Conservation (phyloP, 2,888 invertebrate species). For the Scaptomyza cyrtandrae region DNA sequence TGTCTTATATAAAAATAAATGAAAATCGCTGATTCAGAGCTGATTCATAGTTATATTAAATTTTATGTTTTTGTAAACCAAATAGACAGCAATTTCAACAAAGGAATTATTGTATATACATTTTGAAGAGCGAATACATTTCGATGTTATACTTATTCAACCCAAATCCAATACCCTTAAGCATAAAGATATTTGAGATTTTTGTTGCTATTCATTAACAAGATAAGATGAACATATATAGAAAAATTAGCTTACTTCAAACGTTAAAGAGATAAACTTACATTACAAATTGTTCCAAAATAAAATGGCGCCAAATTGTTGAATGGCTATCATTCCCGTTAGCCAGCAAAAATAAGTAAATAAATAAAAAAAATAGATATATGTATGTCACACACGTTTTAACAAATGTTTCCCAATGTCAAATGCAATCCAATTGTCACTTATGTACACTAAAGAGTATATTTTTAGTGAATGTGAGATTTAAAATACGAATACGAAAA, state of each 20-base stretch:
- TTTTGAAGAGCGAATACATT: neutral
- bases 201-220: too few species aligned
- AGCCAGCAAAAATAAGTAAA: neutral
- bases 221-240: too few species aligned
- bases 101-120: neutral
- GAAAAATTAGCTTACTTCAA: too few species aligned
- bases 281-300: slow-evolving; percentile 21
- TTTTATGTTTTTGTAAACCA: neutral
- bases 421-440: slow-evolving; percentile 54
- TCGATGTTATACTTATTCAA: neutral
- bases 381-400: slow-evolving; percentile 27
- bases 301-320: slow-evolving; percentile 12
- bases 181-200: too few species aligned
- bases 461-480: slow-evolving; percentile 22
- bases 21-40: neutral
- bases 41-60: neutral
- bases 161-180: neutral
- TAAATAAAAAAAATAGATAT: slow-evolving; percentile 13
- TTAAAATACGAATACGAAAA: neutral
- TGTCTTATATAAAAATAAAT: too few species aligned
- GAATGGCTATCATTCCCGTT: slow-evolving; percentile 3
- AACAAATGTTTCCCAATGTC: too few species aligned
- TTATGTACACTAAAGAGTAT: slow-evolving; percentile 9
- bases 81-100: neutral
- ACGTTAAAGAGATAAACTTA: slow-evolving; percentile 9